These are phyloP conservation scores for Acanthurus leucopareius DNA, from an alignment of 2,797 vertebrate species.

Conservation along the genomic window DNA sequence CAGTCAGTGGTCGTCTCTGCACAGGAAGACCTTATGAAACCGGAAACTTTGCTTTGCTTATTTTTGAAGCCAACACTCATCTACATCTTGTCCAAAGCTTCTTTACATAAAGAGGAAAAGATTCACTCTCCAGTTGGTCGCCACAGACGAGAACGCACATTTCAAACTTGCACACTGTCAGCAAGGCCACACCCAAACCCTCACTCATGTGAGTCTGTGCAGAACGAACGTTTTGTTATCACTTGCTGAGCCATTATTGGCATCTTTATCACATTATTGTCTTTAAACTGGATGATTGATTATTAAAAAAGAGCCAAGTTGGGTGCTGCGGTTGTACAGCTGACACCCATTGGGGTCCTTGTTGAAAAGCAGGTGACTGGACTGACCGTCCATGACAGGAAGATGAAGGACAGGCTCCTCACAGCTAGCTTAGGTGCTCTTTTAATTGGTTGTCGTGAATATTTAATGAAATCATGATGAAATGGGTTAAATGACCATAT, in stretches of 20 bases:
- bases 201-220: background rate
- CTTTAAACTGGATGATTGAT: constrained; percentile 50
- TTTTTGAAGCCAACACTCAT: background rate
- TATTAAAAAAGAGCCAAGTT: constrained; percentile 70
- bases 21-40: background rate
- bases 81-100: background rate
- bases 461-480: constrained; percentile 95
- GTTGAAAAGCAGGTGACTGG: constrained; percentile 84
- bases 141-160: constrained; percentile 17
- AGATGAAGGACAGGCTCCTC: constrained; percentile 88
- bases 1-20: background rate
- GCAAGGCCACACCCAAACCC: constrained; percentile 26
- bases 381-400: constrained; percentile 87
- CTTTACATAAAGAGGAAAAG: constrained; percentile 7
- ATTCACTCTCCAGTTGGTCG: constrained; percentile 3
- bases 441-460: constrained; percentile 98
- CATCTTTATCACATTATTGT: constrained; percentile 32
- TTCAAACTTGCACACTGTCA: constrained; percentile 19
- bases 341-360: constrained; percentile 83
- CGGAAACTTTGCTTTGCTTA: background rate
- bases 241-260: background rate
- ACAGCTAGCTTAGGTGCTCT: constrained; percentile 89
- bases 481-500: constrained; percentile 73
- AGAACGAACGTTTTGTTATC: constrained; percentile 24
- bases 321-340: constrained; percentile 82